Evolutionary conservation across 2,113 vertebrate species (phyloP).

Genomic region (Sprattus sprattus): DNA sequence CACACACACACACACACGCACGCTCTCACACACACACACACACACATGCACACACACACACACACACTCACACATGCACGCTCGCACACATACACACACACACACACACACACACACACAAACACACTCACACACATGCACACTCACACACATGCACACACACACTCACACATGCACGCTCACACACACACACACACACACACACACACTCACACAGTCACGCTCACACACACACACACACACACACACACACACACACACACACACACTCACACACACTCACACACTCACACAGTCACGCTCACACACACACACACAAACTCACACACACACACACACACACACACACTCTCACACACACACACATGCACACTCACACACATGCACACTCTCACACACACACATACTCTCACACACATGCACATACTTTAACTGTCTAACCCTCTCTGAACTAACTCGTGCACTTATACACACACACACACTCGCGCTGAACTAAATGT

Average conservation of each 20-base stretch:
- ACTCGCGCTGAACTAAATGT: no score
- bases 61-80: no score
- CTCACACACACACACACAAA: no score
- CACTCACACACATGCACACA: no score
- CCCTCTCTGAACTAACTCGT: no score
- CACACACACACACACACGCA: no score
- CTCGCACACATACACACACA: neutral
- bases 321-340: conserved; percentile 5
- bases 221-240: conserved; percentile 3
- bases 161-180: neutral
- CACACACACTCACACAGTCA: neutral
- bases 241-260: neutral
- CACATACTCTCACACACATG: no score
- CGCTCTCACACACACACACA: neutral
- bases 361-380: neutral
- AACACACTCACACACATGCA: no score
- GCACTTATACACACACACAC: neutral
- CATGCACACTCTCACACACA: neutral
- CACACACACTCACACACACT: no score
- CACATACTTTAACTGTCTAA: no score
- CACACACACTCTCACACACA: neutral
- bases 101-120: neutral
- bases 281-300: no score
- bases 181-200: neutral
- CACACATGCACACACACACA: neutral